A percentile compares a stretch with the other conserved stretches of the same genome.
These are phyloP conservation scores for Zeugodacus cucurbitae DNA, from an alignment of 1,140 invertebrate genomes.

Conservation along the genomic window DNA sequence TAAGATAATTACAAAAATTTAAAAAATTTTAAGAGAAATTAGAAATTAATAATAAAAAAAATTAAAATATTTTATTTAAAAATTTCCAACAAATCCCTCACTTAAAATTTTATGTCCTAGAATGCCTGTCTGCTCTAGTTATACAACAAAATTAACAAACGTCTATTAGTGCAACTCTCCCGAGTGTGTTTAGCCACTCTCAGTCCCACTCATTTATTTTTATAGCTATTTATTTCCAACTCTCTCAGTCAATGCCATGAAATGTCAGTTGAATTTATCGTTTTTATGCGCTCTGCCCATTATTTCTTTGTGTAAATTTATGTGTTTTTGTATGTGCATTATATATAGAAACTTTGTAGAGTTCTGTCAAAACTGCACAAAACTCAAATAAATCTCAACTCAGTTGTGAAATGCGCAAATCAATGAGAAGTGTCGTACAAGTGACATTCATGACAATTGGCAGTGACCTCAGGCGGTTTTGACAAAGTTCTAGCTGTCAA, in stretches of 20 bases:
- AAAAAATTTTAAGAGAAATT: too few relatives aligned
- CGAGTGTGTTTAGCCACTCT: not conserved
- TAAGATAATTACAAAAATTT: too few relatives aligned
- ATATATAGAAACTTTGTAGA: not conserved
- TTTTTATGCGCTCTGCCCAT: not conserved
- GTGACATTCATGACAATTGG: not conserved
- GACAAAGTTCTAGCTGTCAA: not conserved
- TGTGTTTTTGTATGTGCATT: not conserved
- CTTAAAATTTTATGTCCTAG: too few relatives aligned
- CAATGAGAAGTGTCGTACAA: not conserved
- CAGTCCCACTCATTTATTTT: not conserved
- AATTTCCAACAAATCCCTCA: too few relatives aligned
- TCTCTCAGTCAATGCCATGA: not conserved
- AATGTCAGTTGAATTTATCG: not conserved
- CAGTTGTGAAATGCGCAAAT: not conserved
- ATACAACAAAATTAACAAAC: too few relatives aligned
- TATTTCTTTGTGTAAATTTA: not conserved
- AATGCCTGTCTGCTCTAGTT: too few relatives aligned
- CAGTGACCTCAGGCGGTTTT: not conserved
- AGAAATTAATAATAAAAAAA: too few relatives aligned
- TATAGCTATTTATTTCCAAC: not conserved
- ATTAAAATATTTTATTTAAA: too few relatives aligned
- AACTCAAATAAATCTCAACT: not conserved
- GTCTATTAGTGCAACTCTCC: not conserved
- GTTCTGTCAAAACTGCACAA: conserved; percentile 15